Base-by-base conservation (phyloP, 1,140 invertebrate genomes). In the Schlechtendalia chinensis region DNA sequence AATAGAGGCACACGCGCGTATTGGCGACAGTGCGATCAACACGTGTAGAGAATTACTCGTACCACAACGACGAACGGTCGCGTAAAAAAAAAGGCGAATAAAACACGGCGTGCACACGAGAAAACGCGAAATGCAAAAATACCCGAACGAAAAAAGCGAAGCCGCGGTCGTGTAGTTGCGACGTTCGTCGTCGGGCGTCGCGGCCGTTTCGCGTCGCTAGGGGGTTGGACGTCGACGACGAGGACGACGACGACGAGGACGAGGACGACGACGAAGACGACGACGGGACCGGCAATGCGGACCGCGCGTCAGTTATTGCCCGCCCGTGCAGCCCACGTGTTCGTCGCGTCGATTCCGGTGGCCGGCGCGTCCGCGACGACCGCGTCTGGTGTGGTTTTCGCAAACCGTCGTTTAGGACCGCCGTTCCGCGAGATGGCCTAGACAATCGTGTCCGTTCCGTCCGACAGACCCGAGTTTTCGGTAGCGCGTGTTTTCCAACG, bases 271-370 rank as follows among this genome's bases (percentile, higher is more conserved):
- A 24, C 22, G 67, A 47, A n/a, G 65, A 39, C 19, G 63, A 29
- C 39, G 65, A 39, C 65, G 29, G 14, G 22, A 50, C 47, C 67
- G 67, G 39, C 67, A 69, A 69, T 69, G 67, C 67, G 67, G 47
- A 29, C 5, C 59, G 27, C 59, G 59, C 27, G 47, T 72, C 69
- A 72, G 69, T 72, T 24, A 53, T 32, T 22, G 22, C 47, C 45
- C 22, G 45, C 45, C n/a, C 45, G 45, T 50, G 4, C 1, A 12
- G 5, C 27, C 0, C n/a, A n/a, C n/a, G 45, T 17, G 56, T 27
- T 39, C 32, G 56, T 22, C 0, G 5, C 1, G 39, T 69, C 2
- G 8, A 0, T 17, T 14, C 32, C n/a, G 27, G 63, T 5, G 2
- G 32, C 12, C 12, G n/a, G 19, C 29, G 4, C 27, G 29, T 14